phyloP scores from a whole-genome alignment of 2,888 invertebrate species.

The Tyria jacobaeae region DNA sequence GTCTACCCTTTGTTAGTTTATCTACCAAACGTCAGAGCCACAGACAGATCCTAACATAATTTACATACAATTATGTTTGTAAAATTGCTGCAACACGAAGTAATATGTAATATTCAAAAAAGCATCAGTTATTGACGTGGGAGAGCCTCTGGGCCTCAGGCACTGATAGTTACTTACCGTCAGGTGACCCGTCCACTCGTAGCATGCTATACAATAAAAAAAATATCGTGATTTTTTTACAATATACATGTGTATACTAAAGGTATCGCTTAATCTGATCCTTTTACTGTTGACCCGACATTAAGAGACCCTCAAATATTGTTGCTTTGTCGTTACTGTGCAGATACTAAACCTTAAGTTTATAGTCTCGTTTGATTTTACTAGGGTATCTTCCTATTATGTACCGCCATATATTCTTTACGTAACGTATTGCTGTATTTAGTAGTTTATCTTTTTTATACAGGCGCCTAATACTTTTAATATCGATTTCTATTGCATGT shows the following conservation, averaged over 20 bases:
- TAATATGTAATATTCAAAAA: too few species aligned
- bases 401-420: neutral
- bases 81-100: too few species aligned
- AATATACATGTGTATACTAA: constrained; percentile 3
- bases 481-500: too few species aligned
- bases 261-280: constrained; percentile 13
- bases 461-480: too few species aligned
- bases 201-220: too few species aligned
- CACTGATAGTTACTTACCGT: too few species aligned
- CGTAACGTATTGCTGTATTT: neutral
- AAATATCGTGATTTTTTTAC: too few species aligned
- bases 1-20: constrained; percentile 31
- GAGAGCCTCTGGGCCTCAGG: too few species aligned
- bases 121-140: constrained; percentile 11
- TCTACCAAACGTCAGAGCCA: constrained; percentile 29
- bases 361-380: constrained; percentile 26
- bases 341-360: constrained; percentile 21
- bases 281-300: constrained; percentile 24
- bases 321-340: constrained; percentile 13
- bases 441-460: neutral
- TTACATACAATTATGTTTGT: too few species aligned
- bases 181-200: too few species aligned
- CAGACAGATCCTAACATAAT: constrained; percentile 8
- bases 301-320: constrained; percentile 27
- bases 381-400: constrained; percentile 14